Conservation (phyloP, 2,113 vertebrate species). For the Elgaria multicarinata region DNA sequence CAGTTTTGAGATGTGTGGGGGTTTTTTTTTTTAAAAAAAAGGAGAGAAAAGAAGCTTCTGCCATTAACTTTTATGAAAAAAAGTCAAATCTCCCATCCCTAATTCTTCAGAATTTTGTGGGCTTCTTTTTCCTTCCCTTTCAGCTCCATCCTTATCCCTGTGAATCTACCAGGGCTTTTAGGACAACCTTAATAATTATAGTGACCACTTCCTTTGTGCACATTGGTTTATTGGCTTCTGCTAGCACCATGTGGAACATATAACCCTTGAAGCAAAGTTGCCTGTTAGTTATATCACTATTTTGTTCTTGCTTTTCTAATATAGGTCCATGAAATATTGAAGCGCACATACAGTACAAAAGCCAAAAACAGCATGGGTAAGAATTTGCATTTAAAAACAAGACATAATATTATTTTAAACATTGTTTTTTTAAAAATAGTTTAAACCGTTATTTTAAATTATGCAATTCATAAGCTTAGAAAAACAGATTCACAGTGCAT, state of each 20-base stretch:
- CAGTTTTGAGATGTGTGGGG: too few species aligned
- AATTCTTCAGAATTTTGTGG: not conserved
- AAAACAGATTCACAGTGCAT: not conserved
- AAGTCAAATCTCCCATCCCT: not conserved
- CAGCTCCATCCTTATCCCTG: too few species aligned
- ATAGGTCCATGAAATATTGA: slow-evolving; percentile 94
- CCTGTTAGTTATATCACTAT: not conserved
- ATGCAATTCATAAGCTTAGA: not conserved
- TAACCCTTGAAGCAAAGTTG: not conserved
- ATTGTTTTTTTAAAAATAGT: not conserved
- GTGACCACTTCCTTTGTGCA: not conserved
- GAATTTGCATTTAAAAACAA: slow-evolving; percentile 40
- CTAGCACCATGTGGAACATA: not conserved
- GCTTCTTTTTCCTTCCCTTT: not conserved
- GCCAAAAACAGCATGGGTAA: slow-evolving; percentile 93
- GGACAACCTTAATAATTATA: not conserved
- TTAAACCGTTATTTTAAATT: not conserved
- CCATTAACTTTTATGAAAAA: not conserved
- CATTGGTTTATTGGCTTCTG: not conserved
- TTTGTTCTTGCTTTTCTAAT: slow-evolving; percentile 32
- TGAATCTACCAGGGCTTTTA: not conserved
- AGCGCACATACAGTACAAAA: slow-evolving; percentile 86
- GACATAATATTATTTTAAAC: not conserved
- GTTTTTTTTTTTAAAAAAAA: not conserved
- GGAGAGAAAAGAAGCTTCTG: not conserved